A percentile compares a stretch with the other conserved stretches of the same genome.
These are phyloP conservation scores for Penaeus japonicus DNA, from an alignment of 1,140 invertebrate genomes.

Conservation along the genomic window DNA sequence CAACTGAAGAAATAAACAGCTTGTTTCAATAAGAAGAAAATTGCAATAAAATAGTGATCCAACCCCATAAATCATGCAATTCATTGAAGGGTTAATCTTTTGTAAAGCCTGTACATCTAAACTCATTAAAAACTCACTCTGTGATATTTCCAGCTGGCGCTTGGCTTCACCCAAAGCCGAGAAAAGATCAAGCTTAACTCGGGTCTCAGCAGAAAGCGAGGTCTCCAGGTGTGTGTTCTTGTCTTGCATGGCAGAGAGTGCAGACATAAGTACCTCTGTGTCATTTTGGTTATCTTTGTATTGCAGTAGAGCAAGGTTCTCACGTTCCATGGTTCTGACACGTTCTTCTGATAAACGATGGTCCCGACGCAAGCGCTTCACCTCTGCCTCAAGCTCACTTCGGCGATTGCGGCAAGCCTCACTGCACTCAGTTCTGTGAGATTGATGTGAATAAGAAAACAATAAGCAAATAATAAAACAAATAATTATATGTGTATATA, in stretches of 20 bases:
- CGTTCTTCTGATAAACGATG: slow-evolving; percentile 80
- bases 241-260: slow-evolving; percentile 83
- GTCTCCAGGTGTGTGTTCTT: slow-evolving; percentile 89
- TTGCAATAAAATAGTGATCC: too few relatives aligned
- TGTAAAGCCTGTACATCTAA: background rate
- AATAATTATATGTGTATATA: background rate
- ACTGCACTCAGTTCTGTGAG: slow-evolving; percentile 72
- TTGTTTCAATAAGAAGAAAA: too few relatives aligned
- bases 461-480: slow-evolving; percentile 6
- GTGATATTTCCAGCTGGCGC: slow-evolving; percentile 88
- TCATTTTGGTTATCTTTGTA: slow-evolving; percentile 79
- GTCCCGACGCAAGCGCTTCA: slow-evolving; percentile 77
- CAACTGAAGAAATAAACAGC: too few relatives aligned
- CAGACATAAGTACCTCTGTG: slow-evolving; percentile 80
- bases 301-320: slow-evolving; percentile 68
- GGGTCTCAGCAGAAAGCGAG: slow-evolving; percentile 91
- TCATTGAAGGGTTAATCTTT: too few relatives aligned
- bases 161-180: slow-evolving; percentile 94
- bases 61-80: too few relatives aligned
- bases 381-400: slow-evolving; percentile 80
- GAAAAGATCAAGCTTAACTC: slow-evolving; percentile 91
- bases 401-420: slow-evolving; percentile 78
- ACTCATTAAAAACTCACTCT: slow-evolving; percentile 73
- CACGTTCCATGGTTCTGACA: slow-evolving; percentile 68
- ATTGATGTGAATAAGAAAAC: background rate